Evolutionary conservation across 2,113 vertebrate species (phyloP), one percentile per base, ranked within the genome.

Genomic region (Halichoerus grypus): DNA sequence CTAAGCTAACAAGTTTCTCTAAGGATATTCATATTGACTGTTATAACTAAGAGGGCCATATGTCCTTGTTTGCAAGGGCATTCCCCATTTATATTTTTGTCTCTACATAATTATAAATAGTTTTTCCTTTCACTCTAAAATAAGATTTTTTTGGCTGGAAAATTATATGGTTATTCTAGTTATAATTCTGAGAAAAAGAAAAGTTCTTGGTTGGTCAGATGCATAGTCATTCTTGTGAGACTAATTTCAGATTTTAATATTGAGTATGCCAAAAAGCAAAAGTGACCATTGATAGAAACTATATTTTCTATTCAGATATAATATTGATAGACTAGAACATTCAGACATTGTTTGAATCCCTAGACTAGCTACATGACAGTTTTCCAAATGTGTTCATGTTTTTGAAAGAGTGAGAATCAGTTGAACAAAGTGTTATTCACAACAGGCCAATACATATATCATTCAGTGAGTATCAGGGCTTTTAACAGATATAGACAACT

Each of bases 401-500:
- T 98, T 59, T 92, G 42, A 94, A 95, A 97, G 87, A 96, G 59
- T 85, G 69, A 96, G 33, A 97, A 97, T 96, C 81, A 72, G 28
- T 88, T 94, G 11, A 59, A 96, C 83, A 96, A 93, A 80, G 53
- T 81, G 55, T 87, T 96, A 94, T 96, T 95, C 76, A 96, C 33
- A 80, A 65, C 5, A 96, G 90, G 22, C 51, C 71, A 95, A 96
- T 65, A 51, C 53, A 95, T 87, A 53, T 74, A 79, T 87, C 82
- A 94, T 84, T 49, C 39, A 86, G 65, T 49, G 84, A 97, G n/a
- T 69, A 83, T 39, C 31, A 71, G 42, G 51, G 22, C 39, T 88
- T 96, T 92, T 76, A 80, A 94, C n/a, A 87, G 57, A 81, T 14
- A 53, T 9, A 94, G 26, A 92, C 24, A 96, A 77, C n/a, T 42